Evolutionary conservation across 1,140 invertebrate genomes (phyloP).

Genomic region (Capitella teleta): DNA sequence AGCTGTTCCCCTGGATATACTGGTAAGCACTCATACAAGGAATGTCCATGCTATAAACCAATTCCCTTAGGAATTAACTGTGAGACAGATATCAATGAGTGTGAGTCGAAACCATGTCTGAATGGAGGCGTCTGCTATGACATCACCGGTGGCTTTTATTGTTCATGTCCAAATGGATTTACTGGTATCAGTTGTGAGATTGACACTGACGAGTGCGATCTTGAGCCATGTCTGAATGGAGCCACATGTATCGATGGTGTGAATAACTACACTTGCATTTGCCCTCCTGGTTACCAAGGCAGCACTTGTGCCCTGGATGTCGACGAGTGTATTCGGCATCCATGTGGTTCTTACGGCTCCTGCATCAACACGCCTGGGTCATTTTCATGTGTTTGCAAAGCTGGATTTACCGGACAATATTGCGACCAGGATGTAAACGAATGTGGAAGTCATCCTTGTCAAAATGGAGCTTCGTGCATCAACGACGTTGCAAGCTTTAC

Average conservation of each 20-base stretch:
- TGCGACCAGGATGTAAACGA: conserved; percentile 53
- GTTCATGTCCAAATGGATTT: conserved; percentile 63
- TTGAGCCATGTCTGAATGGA: conserved; percentile 24
- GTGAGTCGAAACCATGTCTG: conserved; percentile 25
- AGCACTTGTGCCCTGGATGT: conserved; percentile 58
- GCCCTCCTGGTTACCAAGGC: conserved; percentile 17
- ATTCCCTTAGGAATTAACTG: too few species aligned
- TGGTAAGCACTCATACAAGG: too few species aligned
- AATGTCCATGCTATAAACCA: too few species aligned
- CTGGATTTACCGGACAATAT: conserved; percentile 32
- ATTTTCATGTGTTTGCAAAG: conserved; percentile 19
- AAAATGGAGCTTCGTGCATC: neutral
- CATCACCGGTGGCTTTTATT: conserved; percentile 41
- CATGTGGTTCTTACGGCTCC: conserved; percentile 39
- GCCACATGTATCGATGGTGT: conserved; percentile 15
- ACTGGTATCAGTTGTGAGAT: conserved; percentile 32
- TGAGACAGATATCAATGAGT: conserved; percentile 44
- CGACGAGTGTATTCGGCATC: conserved; percentile 60
- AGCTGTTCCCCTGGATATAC: conserved; percentile 55
- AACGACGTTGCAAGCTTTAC: conserved; percentile 54
- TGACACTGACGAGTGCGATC: conserved; percentile 13
- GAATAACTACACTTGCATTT: conserved; percentile 20
- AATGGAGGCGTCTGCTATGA: conserved; percentile 33
- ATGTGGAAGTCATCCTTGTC: conserved; percentile 56
- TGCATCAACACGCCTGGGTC: conserved; percentile 33